Evolutionary conservation across 2,888 invertebrate genomes (phyloP).

Genomic region (Patella depressa): DNA sequence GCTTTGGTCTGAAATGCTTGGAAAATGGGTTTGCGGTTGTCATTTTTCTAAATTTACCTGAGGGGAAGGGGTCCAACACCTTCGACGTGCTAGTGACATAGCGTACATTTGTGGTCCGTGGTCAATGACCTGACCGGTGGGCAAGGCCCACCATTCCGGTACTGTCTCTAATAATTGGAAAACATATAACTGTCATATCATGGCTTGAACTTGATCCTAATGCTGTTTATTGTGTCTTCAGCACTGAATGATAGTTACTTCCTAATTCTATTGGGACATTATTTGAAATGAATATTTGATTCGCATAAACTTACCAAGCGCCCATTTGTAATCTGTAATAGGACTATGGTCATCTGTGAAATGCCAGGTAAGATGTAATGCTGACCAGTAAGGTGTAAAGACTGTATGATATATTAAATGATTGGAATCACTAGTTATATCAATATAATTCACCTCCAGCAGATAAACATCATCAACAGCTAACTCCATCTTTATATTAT

Average conservation of each 20-base stretch:
- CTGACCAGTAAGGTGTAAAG: constrained; percentile 31
- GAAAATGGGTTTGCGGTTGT: too few relatives aligned
- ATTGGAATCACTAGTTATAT: neutral
- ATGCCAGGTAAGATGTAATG: constrained; percentile 32
- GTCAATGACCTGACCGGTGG: too few relatives aligned
- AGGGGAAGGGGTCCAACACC: too few relatives aligned
- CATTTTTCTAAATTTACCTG: too few relatives aligned
- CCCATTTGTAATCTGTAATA: constrained; percentile 32
- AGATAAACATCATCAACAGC: constrained; percentile 21
- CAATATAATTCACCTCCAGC: constrained; percentile 15
- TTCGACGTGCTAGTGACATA: too few relatives aligned
- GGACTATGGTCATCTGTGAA: constrained; percentile 26
- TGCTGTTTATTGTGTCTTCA: too few relatives aligned
- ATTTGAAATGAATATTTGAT: too few relatives aligned
- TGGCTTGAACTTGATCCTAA: neutral
- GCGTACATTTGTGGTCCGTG: too few relatives aligned
- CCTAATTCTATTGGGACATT: too few relatives aligned
- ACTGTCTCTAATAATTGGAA: neutral
- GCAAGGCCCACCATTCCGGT: too few relatives aligned
- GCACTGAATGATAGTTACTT: too few relatives aligned
- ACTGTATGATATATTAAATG: constrained; percentile 13
- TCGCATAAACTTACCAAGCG: constrained; percentile 22
- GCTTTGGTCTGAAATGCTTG: too few relatives aligned
- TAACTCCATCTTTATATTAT: constrained; percentile 10
- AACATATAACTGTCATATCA: neutral